Evolutionary conservation across 2,888 invertebrate genomes (phyloP), one percentile per base, ranked within the genome.

Genomic region (Drosophila longiperda): DNA sequence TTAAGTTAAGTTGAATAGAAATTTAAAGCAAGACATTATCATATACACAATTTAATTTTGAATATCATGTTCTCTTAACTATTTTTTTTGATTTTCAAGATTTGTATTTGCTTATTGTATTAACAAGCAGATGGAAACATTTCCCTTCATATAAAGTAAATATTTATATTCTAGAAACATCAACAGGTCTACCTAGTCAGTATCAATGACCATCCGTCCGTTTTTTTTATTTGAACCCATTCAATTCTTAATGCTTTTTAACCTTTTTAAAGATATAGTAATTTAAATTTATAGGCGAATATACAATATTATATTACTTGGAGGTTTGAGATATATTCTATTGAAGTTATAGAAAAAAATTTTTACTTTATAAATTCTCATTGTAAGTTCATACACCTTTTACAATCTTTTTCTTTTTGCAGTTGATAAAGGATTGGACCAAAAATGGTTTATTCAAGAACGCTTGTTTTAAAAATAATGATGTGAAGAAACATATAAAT

Each of bases 401-500:
- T 26, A 17, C 15, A 15, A 29, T 29, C 6, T 34, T 9, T 12
- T 4, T 34, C 54, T 33, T 15, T 60, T 68, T 78, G 6, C 67
- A 79, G 80, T 73, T 82, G 52, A 52, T 66, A 58, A 73, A 63
- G 58, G 68, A 61, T 66, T 59, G 59, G 45, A 53, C 17, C 38
- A 58, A 77, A 63, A 66, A 80, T 80, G 79, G 38, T 80, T 68
- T 53, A 60, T 58, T 66, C 54, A 72, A 72, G 50, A 66, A 78
- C 65, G 63, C 61, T 81, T 52, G 29, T 68, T 64, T 68, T 48
- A 78, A 65, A 72, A 62, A 66, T 52, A 55, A 78, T 81, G 64
- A 65, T 76, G 67, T 76, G 77, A 79, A 87, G 86, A 73, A 48
- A 80, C 57, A 73, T 66, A 83, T 67, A 57, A 66, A 79, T 59